Conservation (phyloP, 2,888 invertebrate species). For the Drosophila helvetica region DNA sequence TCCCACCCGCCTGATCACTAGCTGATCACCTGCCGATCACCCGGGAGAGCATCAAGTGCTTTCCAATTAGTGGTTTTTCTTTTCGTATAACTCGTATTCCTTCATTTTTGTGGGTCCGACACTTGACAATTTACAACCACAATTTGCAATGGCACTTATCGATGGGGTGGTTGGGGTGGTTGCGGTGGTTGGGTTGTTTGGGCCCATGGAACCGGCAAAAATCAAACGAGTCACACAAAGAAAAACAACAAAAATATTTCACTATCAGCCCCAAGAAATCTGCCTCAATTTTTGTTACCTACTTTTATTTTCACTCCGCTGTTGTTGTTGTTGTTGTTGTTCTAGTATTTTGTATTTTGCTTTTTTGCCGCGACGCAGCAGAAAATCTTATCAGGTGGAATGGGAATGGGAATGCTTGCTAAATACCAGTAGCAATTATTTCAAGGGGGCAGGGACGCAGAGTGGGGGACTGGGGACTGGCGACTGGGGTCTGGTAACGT, state of each 20-base stretch:
- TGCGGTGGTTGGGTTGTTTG: constrained; percentile 4
- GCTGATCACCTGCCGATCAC: constrained; percentile 15
- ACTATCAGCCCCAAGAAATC: constrained; percentile 68
- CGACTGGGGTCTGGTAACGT: constrained; percentile 34
- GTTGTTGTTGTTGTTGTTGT: background rate
- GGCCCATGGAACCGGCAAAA: constrained; percentile 49
- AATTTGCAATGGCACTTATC: constrained; percentile 69
- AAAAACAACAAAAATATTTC: constrained; percentile 41
- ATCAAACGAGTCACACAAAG: constrained; percentile 55
- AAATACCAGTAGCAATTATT: constrained; percentile 76
- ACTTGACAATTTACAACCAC: constrained; percentile 67
- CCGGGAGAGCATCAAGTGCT: constrained; percentile 22
- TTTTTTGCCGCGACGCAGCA: constrained; percentile 19
- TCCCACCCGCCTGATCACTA: constrained; percentile 28
- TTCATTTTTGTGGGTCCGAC: constrained; percentile 25
- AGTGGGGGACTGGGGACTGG: background rate
- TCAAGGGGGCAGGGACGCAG: constrained; percentile 20
- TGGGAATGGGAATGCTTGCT: constrained; percentile 58
- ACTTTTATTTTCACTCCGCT: constrained; percentile 19
- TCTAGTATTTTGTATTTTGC: background rate
- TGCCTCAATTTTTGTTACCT: constrained; percentile 57
- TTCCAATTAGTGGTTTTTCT: constrained; percentile 34
- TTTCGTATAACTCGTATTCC: constrained; percentile 17
- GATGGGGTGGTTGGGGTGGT: constrained; percentile 12
- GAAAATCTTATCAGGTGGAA: constrained; percentile 53